These are phyloP conservation scores for Leptestheria dahalacensis DNA, from an alignment of 1,140 invertebrate genomes.

Conservation along the genomic window DNA sequence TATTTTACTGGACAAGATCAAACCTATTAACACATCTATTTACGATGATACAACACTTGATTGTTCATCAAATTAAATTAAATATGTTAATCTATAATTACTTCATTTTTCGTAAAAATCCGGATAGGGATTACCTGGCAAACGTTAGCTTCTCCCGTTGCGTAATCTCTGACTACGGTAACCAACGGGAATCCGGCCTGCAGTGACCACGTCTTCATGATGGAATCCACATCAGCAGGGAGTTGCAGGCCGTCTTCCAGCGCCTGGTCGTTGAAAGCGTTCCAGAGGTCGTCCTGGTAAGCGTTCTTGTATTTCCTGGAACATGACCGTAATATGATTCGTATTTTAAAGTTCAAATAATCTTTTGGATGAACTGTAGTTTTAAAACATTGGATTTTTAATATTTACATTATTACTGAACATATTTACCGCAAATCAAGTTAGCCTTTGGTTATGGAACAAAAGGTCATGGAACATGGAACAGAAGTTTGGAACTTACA, in stretches of 20 bases:
- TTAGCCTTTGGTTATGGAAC: background rate
- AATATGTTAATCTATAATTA: background rate
- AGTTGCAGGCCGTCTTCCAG: slow-evolving; percentile 30
- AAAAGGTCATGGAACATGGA: background rate
- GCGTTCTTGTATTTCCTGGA: slow-evolving; percentile 55
- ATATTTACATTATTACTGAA: background rate
- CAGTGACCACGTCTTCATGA: slow-evolving; percentile 35
- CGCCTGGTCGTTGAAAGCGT: slow-evolving; percentile 55
- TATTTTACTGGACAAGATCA: background rate
- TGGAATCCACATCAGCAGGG: slow-evolving; percentile 24
- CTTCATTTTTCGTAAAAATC: slow-evolving; percentile 2
- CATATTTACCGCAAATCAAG: background rate
- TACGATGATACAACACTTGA: background rate
- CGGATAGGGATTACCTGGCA: no score
- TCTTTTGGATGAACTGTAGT: background rate
- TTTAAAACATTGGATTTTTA: background rate
- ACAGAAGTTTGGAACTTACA: no score
- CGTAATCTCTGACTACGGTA: slow-evolving; percentile 42
- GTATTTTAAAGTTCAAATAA: background rate
- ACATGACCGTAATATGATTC: slow-evolving; percentile 16
- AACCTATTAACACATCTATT: background rate
- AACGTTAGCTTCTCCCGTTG: slow-evolving; percentile 40
- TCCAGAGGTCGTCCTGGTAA: slow-evolving; percentile 73
- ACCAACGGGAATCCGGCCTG: slow-evolving; percentile 38
- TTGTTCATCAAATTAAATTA: background rate